A percentile compares a stretch with the other conserved stretches of the same genome.
phyloP scores from a whole-genome alignment of 1,140 invertebrate genomes.

The Drosophila malerkotliana region DNA sequence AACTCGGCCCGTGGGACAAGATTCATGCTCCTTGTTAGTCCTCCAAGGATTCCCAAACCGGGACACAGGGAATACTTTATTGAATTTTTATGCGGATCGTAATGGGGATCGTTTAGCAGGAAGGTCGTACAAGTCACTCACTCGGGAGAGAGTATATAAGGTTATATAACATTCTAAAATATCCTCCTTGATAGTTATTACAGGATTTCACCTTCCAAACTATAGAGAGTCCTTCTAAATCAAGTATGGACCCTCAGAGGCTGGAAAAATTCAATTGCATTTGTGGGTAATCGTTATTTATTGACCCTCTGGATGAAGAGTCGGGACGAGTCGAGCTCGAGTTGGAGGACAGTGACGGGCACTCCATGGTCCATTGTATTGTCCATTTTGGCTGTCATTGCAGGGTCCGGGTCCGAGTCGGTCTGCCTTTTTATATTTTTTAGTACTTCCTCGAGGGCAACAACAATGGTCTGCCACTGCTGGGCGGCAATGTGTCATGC shows the following conservation, averaged over 20 bases:
- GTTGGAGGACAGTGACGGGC: slow-evolving; percentile 19
- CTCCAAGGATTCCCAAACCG: slow-evolving; percentile 1
- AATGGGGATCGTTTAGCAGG: slow-evolving; percentile 35
- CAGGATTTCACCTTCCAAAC: no score
- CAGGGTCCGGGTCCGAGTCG: slow-evolving; percentile 17
- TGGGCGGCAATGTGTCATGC: slow-evolving; percentile 70
- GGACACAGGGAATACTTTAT: slow-evolving; percentile 22
- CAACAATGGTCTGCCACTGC: slow-evolving; percentile 14
- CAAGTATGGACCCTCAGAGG: neutral
- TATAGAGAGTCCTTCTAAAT: no score
- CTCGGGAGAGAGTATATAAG: neutral
- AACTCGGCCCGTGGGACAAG: slow-evolving; percentile 33
- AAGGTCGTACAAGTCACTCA: slow-evolving; percentile 22
- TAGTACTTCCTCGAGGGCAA: slow-evolving; percentile 56
- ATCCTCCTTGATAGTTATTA: no score
- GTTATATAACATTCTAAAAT: no score
- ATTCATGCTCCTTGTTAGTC: slow-evolving; percentile 29
- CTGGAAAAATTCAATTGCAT: slow-evolving; percentile 39
- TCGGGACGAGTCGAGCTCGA: neutral
- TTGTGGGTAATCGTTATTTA: slow-evolving; percentile 43
- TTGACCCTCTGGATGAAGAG: slow-evolving; percentile 35
- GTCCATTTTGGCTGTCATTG: slow-evolving; percentile 55
- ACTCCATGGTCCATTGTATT: slow-evolving; percentile 33
- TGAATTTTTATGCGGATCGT: slow-evolving; percentile 43
- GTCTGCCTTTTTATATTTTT: slow-evolving; percentile 38